Conservation (phyloP, 2,888 invertebrate species). For the Caenorhabditis sp. region DNA sequence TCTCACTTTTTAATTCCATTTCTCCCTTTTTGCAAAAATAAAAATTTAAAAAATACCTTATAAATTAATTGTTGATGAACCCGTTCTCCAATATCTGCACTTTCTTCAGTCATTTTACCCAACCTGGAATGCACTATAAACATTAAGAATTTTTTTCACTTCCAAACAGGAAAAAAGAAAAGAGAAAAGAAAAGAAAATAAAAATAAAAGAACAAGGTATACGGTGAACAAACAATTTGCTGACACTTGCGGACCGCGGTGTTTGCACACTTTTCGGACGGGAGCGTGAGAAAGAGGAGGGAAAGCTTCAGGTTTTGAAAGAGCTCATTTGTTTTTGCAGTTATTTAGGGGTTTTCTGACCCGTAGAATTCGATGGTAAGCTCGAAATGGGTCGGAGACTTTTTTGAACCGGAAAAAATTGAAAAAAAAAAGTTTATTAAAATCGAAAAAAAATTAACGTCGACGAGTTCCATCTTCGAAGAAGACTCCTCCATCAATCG, state of each 20-base stretch:
- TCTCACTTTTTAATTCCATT: neutral
- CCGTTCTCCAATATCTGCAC: conserved; percentile 37
- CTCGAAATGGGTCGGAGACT: neutral
- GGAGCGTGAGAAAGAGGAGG: no score
- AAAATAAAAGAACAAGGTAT: neutral
- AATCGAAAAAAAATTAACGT: conserved; percentile 13
- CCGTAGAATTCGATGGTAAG: no score
- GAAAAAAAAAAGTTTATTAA: neutral
- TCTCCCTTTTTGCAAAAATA: neutral
- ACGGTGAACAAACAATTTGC: neutral
- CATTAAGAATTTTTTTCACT: neutral
- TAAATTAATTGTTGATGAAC: conserved; percentile 57
- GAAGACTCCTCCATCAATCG: conserved; percentile 12
- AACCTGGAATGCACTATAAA: neutral
- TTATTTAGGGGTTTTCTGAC: no score
- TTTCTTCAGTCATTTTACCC: conserved; percentile 10
- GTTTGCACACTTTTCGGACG: neutral
- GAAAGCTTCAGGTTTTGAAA: no score
- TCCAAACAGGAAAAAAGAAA: neutral
- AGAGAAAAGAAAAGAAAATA: neutral
- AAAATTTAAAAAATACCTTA: conserved; percentile 27
- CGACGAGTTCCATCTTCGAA: conserved; percentile 15
- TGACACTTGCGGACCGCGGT: neutral
- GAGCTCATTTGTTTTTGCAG: no score
- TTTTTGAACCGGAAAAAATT: neutral